Base-by-base conservation (phyloP, 1,140 invertebrate genomes). In the Lepidostoma basale region DNA sequence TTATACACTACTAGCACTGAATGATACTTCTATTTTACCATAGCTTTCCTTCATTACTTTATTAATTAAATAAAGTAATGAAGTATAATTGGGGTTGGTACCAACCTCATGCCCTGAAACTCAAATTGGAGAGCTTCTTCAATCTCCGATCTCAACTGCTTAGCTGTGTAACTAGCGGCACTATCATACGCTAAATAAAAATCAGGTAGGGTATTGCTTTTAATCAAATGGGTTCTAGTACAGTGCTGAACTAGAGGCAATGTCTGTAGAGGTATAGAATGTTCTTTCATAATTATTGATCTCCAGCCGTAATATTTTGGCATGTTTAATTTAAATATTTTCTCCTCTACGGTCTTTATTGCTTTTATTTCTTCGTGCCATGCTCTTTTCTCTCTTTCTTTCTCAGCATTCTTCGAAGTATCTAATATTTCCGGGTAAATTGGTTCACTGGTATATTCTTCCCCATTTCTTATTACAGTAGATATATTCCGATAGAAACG, bases 291-390 rank as follows among this genome's bases (percentile, higher is more conserved):
- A 66, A 87, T 79, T 20, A 88, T 75, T 25, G 84, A 85, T 69
- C 85, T 85, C 83, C 86, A 94, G 5, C 92, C 92, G 78, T 92
- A 94, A 76, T 90, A 93, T 49, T 85, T 84, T 4, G 90, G 89
- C 86, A 94, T 89, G 76, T 93, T 93, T 3, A 93, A 62, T 74
- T 90, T 90, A 44, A 92, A 87, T 59, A 92, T 82, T 77, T 95
- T 95, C 79, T 94, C 91, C 79, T 95, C 93, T 0, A 93, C 85
- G 0, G 90, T 92, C 45, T 87, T 81, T 33, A 91, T 70, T 5
- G 80, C 75, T 73, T 86, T 85, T 20, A 94, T 86, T 73, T 87
- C 81, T 22, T 90, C 79, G 74, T 88, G 76, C 75, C 83, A 78
- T 1, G 76, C 64, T 69, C 84, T 74, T 23, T 77, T 77, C 62